Percentiles rank a stretch among this genome's conserved stretches.
These are phyloP conservation scores for Caenorhabditis inopinata DNA, from an alignment of 1,140 invertebrate species.

Conservation along the genomic window DNA sequence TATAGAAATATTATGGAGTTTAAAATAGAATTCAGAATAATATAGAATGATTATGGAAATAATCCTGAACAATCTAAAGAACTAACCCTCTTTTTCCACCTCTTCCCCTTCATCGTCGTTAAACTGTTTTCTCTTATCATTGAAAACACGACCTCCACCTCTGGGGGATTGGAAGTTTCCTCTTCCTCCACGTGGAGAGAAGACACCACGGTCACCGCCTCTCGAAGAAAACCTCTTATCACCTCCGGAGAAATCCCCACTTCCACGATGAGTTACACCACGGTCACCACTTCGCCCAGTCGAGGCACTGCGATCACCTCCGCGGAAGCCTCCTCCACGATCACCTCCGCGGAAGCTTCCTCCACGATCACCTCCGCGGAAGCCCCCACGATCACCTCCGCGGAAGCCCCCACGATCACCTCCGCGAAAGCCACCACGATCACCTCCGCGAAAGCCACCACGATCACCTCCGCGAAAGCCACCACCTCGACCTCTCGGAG, in stretches of 20 bases:
- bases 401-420: not conserved
- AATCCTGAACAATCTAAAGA: not conserved
- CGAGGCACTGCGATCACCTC: constrained; percentile 15
- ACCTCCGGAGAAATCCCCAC: constrained; percentile 24
- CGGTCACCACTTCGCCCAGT: constrained; percentile 1
- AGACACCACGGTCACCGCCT: constrained; percentile 24
- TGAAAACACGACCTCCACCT: constrained; percentile 22
- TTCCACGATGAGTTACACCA: constrained; percentile 17
- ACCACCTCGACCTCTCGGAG: not conserved
- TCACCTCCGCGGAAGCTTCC: constrained; percentile 11
- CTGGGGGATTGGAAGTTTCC: constrained; percentile 3
- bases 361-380: not conserved
- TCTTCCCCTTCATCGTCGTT: constrained; percentile 29
- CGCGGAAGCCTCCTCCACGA: constrained; percentile 10
- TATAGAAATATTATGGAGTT: too few relatives aligned
- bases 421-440: not conserved
- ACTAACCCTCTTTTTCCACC: constrained; percentile 12
- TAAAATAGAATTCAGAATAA: too few relatives aligned
- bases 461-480: not conserved
- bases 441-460: not conserved
- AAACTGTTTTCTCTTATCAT: constrained; percentile 32
- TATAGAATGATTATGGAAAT: not conserved
- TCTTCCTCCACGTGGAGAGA: constrained; percentile 24
- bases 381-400: constrained; percentile 7
- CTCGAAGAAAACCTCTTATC: constrained; percentile 10